Evolutionary conservation across 2,888 invertebrate species (phyloP), one percentile per base, ranked within the genome.

Genomic region (Pristionchus exspectatus): DNA sequence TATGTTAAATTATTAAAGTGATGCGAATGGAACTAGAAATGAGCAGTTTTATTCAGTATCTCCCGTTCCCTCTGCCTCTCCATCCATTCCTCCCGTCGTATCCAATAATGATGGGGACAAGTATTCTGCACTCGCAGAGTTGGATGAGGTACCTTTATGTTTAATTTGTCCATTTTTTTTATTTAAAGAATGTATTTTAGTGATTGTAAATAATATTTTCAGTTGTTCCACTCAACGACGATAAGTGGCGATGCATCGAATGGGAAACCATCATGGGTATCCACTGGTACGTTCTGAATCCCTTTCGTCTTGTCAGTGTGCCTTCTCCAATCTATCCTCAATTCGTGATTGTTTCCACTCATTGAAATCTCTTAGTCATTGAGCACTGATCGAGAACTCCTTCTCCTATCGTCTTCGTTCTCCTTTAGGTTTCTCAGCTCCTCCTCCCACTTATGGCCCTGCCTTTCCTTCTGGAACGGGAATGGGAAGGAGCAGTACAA

Each of bases 121-220:
- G 69, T 91, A 91, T 54, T 91, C 91, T 59, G 91, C 91, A 24
- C 84, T 91, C 27, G 91, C 91, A 21, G 91, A 91, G 63, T 87
- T 91, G 72, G 91, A 91, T 87, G 87, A 91, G 90, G 90, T 91
- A 27, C 30, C 12, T 16, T 50, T 50, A 10, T 74, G 12, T 69
- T 33, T 44, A 18, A 38, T 44, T 74, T 18, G 21, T 7, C n/a
- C n/a, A 33, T 38, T 21, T 1, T 24, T 10, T 24, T 63, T 0
- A 63, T n/a, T 7, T 63, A n/a, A 63, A 63, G 0, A n/a, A 63
- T 59, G n/a, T n/a, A n/a, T 24, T 63, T 63, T 74, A 38, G 38
- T n/a, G 16, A 16, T 10, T 24, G 7, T 44, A 54, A 54, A 56
- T 50, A 2, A 18, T 63, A 14, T 2, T 50, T 87, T 66, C 87